Evolutionary conservation across 2,113 vertebrate genomes (phyloP).

Genomic region (Pan paniscus): DNA sequence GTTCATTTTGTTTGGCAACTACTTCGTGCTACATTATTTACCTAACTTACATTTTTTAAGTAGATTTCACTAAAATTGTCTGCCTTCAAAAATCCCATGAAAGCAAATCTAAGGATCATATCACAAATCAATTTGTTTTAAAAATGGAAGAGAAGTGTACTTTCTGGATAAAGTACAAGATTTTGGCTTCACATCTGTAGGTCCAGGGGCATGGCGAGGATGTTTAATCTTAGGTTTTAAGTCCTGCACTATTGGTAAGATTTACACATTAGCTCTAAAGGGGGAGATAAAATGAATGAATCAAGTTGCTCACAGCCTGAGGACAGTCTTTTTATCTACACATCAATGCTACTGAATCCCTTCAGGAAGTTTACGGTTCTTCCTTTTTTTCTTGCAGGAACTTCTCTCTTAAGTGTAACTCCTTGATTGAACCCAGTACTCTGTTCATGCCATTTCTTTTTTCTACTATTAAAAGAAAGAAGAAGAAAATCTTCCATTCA

Average conservation of each 20-base stretch:
- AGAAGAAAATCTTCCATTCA: background rate
- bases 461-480: background rate
- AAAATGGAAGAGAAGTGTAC: background rate
- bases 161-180: background rate
- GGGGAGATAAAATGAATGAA: background rate
- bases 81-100: background rate
- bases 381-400: background rate
- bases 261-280: background rate
- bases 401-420: background rate
- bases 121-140: background rate
- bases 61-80: background rate
- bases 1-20: background rate
- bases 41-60: background rate
- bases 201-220: background rate
- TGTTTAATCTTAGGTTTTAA: background rate
- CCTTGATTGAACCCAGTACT: background rate
- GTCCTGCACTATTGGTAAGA: background rate
- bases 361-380: background rate
- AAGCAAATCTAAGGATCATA: background rate
- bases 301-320: background rate
- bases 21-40: background rate
- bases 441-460: background rate
- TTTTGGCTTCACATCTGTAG: constrained; percentile 1
- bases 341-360: background rate
- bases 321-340: background rate